Percentiles rank a stretch among this genome's conserved stretches.
Conservation (phyloP, 2,888 invertebrate genomes). For the Idaea straminata region DNA sequence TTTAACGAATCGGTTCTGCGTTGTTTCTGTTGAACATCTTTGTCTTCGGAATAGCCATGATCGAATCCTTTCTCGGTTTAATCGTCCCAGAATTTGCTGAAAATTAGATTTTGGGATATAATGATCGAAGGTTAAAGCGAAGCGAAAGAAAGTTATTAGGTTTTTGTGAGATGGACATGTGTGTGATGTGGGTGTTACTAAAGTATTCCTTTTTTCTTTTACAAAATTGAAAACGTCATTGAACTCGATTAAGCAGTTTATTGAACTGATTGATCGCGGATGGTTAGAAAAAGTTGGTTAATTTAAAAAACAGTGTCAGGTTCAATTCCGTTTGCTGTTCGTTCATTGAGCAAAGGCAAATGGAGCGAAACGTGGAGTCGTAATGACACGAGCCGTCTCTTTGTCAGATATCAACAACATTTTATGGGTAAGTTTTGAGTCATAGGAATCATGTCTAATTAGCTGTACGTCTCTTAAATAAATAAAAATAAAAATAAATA, state of each 20-base stretch:
- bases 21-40: conserved; percentile 75
- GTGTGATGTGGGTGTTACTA: conserved; percentile 28
- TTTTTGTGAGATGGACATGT: conserved; percentile 40
- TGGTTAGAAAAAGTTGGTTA: conserved; percentile 44
- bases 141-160: conserved; percentile 51
- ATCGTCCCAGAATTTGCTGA: conserved; percentile 53
- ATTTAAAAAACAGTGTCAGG: conserved; percentile 18
- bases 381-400: conserved; percentile 65
- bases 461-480: too few relatives aligned
- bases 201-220: not conserved
- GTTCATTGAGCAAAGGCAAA: conserved; percentile 57
- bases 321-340: conserved; percentile 41
- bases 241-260: conserved; percentile 26
- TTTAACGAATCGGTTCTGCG: conserved; percentile 67
- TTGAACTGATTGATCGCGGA: conserved; percentile 40
- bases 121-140: conserved; percentile 46
- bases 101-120: conserved; percentile 61
- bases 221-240: conserved; percentile 3
- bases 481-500: too few relatives aligned
- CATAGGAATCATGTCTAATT: too few relatives aligned
- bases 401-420: conserved; percentile 45
- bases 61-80: conserved; percentile 47
- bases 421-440: conserved; percentile 20
- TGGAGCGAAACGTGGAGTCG: conserved; percentile 54
- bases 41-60: conserved; percentile 64